These are phyloP conservation scores for Sarcoramphus papa DNA, from an alignment of 2,797 vertebrate genomes.

Conservation along the genomic window DNA sequence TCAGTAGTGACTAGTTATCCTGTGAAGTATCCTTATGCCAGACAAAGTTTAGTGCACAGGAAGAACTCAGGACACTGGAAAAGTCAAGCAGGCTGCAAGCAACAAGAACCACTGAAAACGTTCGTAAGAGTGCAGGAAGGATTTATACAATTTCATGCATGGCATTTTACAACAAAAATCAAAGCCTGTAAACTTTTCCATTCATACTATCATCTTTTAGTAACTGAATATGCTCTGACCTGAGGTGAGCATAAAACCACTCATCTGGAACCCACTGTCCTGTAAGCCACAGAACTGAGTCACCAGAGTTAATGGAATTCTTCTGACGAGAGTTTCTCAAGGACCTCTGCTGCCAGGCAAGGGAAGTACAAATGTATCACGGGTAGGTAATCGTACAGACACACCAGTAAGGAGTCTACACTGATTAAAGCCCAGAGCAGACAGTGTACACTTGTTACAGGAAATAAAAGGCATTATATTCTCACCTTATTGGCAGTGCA, in stretches of 20 bases:
- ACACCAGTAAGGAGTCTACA: background rate
- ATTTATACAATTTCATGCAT: background rate
- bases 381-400: background rate
- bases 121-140: background rate
- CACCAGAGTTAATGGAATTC: background rate
- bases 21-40: background rate
- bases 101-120: background rate
- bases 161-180: background rate
- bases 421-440: background rate
- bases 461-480: background rate
- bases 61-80: constrained; percentile 52
- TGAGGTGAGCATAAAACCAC: constrained; percentile 1
- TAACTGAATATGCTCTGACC: background rate
- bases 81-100: constrained; percentile 26
- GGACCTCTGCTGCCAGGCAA: constrained; percentile 30
- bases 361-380: background rate
- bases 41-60: constrained; percentile 12
- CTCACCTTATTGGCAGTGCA: constrained; percentile 68
- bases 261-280: background rate
- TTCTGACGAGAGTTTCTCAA: constrained; percentile 20
- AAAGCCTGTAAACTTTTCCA: background rate
- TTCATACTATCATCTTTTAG: background rate
- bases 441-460: background rate
- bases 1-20: background rate
- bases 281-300: constrained; percentile 4